Conservation (phyloP, 2,113 vertebrate species). For the human (Homo sapiens) region GRCh38 chrX:130228001-130228500, state of each 20-base stretch:
- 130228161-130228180: conserved; percentile 22
- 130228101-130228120: neutral
- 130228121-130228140: conserved; percentile 24
- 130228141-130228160: conserved; percentile 16
- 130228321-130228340: too few species aligned
- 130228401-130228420: too few species aligned
- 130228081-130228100: neutral
- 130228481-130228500: too few species aligned
- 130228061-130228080: conserved; percentile 5
- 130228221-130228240: neutral
- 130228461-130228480: too few species aligned
- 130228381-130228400: too few species aligned
- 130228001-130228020: conserved; percentile 32
- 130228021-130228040: conserved; percentile 26
- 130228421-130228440: too few species aligned
- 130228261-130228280: neutral
- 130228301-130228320: neutral
- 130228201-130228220: neutral
- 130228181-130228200: neutral
- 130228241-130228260: neutral
- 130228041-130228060: neutral
- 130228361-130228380: too few species aligned
- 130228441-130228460: too few species aligned
- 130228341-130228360: too few species aligned
- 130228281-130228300: neutral